Evolutionary conservation across 2,113 vertebrate species (phyloP).

Genomic region (Chrysochloris asiatica): DNA sequence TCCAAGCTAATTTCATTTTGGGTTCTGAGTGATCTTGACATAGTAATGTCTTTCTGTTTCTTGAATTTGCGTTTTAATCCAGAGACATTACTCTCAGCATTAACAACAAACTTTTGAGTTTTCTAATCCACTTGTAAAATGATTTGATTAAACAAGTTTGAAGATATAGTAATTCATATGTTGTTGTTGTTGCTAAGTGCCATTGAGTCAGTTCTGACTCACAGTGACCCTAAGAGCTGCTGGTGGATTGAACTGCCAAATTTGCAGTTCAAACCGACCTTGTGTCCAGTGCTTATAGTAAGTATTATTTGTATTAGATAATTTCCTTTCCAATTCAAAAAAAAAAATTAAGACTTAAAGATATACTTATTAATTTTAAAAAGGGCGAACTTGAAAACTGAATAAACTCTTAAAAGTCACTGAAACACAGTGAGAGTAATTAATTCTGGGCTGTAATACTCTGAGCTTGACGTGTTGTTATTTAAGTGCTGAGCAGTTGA

Average conservation of each 20-base stretch:
- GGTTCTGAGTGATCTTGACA: slow-evolving; percentile 15
- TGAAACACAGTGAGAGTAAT: neutral
- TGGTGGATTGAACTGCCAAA: too few species aligned
- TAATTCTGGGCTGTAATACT: neutral
- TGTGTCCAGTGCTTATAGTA: too few species aligned
- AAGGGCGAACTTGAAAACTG: slow-evolving; percentile 5
- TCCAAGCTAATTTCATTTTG: slow-evolving; percentile 36
- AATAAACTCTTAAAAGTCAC: slow-evolving; percentile 7
- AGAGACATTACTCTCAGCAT: neutral
- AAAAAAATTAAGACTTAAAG: slow-evolving; percentile 2
- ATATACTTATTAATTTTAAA: slow-evolving; percentile 26
- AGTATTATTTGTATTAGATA: too few species aligned
- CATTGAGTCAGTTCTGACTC: too few species aligned
- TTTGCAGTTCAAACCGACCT: too few species aligned
- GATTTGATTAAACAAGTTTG: neutral
- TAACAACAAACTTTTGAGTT: neutral
- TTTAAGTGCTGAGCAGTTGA: too few species aligned
- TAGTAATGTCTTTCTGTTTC: slow-evolving; percentile 18
- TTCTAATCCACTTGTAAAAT: slow-evolving; percentile 39
- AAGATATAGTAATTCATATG: neutral
- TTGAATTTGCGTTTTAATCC: slow-evolving; percentile 13
- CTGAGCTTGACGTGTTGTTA: neutral
- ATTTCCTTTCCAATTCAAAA: neutral
- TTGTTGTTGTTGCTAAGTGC: too few species aligned
- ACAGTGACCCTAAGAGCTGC: too few species aligned